Base-by-base conservation (phyloP, 2,888 invertebrate genomes). In the Emesis russula region DNA sequence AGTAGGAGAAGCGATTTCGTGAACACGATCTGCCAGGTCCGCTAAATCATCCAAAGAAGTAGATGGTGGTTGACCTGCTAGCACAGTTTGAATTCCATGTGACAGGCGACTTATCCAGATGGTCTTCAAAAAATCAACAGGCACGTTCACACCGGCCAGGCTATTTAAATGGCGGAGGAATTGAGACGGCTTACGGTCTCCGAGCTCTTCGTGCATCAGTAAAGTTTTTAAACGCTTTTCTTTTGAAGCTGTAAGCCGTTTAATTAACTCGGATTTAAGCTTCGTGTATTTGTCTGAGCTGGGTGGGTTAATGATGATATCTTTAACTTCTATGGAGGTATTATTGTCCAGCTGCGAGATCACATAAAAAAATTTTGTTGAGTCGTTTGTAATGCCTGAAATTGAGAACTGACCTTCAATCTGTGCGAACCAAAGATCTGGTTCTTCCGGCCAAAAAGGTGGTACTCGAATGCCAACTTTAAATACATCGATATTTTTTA, bases 141-240 rank as follows among this genome's bases (percentile, higher is more conserved):
- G 76, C 1, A 93, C 83, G 1, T 1, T 15, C 0, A 82, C 38
- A 0, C 92, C 90, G 3, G 92, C 91, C n/a, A 81, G 68, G n/a
- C 66, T 74, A 6, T 81, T 73, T 3, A 81, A 73, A 25, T 81
- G 74, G 4, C 93, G 68, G 0, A 91, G 86, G 18, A 91, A 92
- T 25, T 92, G 93, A 0, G 92, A 89, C 1, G 92, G 90, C 38
- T 90, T 92, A 9, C 93, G 70, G 63, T 93, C 93, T 1, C 92
- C 93, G 0, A 92, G 70, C 70, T 93, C 88, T 33, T 91, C 90
- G 15, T 93, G 89, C 53, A 53, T 53, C 13, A 53, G 53, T n/a
- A 53, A 1, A 5, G 9, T 11, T 53, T 53, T n/a, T n/a, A 53
- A 13, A 5, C 53, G 53, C n/a, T 53, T 53, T 53, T 53, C 13